phyloP scores from a whole-genome alignment of 2,888 invertebrate species.

The Cantharis rufa region DNA sequence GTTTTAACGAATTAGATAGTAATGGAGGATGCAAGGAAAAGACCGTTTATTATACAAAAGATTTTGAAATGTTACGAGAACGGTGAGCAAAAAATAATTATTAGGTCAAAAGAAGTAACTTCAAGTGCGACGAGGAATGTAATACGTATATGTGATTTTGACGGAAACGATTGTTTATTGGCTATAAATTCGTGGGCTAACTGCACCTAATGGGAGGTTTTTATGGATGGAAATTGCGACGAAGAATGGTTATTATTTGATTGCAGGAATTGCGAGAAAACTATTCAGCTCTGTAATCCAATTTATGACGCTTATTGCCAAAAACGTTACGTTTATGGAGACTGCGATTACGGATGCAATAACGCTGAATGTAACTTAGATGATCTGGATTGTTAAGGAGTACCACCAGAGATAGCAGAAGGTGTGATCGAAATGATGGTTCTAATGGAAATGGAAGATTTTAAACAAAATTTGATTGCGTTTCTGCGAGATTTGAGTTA shows the following conservation, averaged over 20 bases:
- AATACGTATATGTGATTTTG: slow-evolving; percentile 90
- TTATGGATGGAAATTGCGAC: slow-evolving; percentile 88
- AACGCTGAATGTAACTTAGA: slow-evolving; percentile 98
- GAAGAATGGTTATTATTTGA: slow-evolving; percentile 94
- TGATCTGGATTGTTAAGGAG: slow-evolving; percentile 89
- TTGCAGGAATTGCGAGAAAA: slow-evolving; percentile 90
- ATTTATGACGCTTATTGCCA: slow-evolving; percentile 91
- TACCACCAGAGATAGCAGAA: slow-evolving; percentile 79
- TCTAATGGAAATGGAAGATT: slow-evolving; percentile 79
- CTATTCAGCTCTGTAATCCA: slow-evolving; percentile 83
- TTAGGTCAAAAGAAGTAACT: slow-evolving; percentile 79
- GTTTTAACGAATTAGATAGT: slow-evolving; percentile 82
- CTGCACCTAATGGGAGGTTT: slow-evolving; percentile 93
- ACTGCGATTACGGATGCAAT: slow-evolving; percentile 95
- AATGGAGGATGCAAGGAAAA: slow-evolving; percentile 67
- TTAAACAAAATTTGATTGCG: slow-evolving; percentile 74
- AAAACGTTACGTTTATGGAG: slow-evolving; percentile 89
- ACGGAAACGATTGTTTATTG: slow-evolving; percentile 88
- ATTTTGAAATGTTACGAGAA: slow-evolving; percentile 74
- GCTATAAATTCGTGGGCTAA: slow-evolving; percentile 88
- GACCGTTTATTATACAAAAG: slow-evolving; percentile 58
- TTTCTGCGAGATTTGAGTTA: slow-evolving; percentile 87
- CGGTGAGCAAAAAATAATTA: slow-evolving; percentile 80
- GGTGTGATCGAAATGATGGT: slow-evolving; percentile 89
- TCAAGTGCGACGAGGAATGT: slow-evolving; percentile 88